Percentiles rank a stretch among this genome's conserved stretches.
phyloP scores from a whole-genome alignment of 2,797 vertebrate genomes.

The Dipus sagitta region DNA sequence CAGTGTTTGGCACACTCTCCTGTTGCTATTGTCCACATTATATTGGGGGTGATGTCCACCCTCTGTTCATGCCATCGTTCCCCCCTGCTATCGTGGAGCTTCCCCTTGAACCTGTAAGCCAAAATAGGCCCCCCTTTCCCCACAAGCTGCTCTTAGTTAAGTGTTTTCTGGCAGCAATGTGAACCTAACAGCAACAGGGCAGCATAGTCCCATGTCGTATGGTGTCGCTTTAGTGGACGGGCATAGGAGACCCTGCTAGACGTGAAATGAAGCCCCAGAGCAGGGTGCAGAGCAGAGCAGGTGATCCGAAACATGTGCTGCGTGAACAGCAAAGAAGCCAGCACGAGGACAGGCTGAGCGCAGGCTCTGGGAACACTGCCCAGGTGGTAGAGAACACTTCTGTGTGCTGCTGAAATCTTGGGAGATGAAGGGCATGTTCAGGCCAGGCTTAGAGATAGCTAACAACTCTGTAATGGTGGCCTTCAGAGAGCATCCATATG shows the following conservation, averaged over 20 bases:
- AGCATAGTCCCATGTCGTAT: background rate
- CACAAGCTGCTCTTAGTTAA: too few relatives aligned
- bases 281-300: fast-evolving
- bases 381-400: fast-evolving
- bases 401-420: background rate
- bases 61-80: too few relatives aligned
- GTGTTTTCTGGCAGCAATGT: too few relatives aligned
- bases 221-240: fast-evolving
- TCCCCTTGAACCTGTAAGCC: too few relatives aligned
- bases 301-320: background rate
- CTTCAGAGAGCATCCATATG: background rate
- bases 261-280: background rate
- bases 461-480: background rate
- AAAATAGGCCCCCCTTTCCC: too few relatives aligned
- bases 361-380: background rate
- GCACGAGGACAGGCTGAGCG: background rate
- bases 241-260: background rate
- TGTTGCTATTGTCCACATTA: too few relatives aligned
- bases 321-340: too few relatives aligned
- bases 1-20: too few relatives aligned
- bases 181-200: too few relatives aligned
- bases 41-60: too few relatives aligned
- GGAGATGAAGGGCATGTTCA: background rate
- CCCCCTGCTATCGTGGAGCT: too few relatives aligned
- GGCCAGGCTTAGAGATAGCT: background rate